Base-by-base conservation (phyloP, 2,113 vertebrate species). In the Collichthys lucidus region DNA sequence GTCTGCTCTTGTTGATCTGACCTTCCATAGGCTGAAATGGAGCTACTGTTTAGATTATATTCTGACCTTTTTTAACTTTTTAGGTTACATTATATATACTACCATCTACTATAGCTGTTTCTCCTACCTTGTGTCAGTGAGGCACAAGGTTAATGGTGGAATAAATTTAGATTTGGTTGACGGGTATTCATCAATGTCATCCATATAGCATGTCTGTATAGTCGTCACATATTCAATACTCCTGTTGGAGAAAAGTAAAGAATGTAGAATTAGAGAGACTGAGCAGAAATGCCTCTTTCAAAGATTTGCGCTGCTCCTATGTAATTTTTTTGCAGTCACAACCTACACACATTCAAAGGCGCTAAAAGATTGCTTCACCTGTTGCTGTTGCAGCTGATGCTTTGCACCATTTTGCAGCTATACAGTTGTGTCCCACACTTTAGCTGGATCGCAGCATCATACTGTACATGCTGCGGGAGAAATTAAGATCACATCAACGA, bases 281-380 rank as follows among this genome's bases (percentile, higher is more conserved):
- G 8, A 59, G 22, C 40, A 86, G 69, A 70, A 61, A 53, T 56
- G 26, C 31, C 3, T 22, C 55, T 80, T 63, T 74, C 26, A 67
- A 29, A 62, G 55, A 77, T 84, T 79, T 75, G 72, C 17, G 47
- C 66, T 47, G 35, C 56, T 52, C 74, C 89, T 90, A 90, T 86
- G 76, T 89, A 85, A 90, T 77, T 46, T 80, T 80, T 83, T 75
- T 89, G 78, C 83, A 88, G 76, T 86, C 76, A 53, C 82, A 88
- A 77, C 82, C 89, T 85, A 82, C 86, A 90, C 76, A 72, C 61
- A 69, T 77, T 83, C 56, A 65, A 74, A 66, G 64, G 24, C 86
- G 65, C 29, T 75, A 50, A 85, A 74, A 62, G 20, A 86, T 69
- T 56, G 24, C 66, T 80, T 74, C 77, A 88, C 80, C 85, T 89